Evolutionary conservation across 2,888 invertebrate species (phyloP), one percentile per base, ranked within the genome.

Genomic region (Hemicrepidius hirtus): DNA sequence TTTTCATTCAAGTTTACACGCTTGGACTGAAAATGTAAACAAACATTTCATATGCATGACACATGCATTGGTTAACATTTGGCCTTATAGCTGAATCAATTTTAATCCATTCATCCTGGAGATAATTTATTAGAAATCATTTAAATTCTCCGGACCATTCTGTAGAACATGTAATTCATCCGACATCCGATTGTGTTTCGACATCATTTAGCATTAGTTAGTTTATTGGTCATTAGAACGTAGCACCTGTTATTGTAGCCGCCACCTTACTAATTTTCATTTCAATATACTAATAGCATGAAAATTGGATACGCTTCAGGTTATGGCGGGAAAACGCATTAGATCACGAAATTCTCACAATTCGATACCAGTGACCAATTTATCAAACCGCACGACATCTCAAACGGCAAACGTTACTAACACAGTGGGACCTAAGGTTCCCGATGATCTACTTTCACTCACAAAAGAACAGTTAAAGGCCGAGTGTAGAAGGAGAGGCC

Each of bases 391-490:
- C 32, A 37, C 75, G 21, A 40, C 66, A 35, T 49, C 68, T 49
- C 68, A 68, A 65, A 68, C 68, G 16, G 50, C 75, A 53, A 66
- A 69, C 49, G 67, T 71, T 66, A 69, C 69, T 69, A 75, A 72
- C 44, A 64, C 66, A 28, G 72, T 35, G 68, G 68, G 69, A 63
- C 69, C 55, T 62, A 82, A 80, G 73, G 76, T 80, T 63, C 71
- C 80, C 73, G 84, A 84, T 64, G 84, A 88, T 81, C 86, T 92
- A 83, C 88, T 89, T 71, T 87, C 88, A 76, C 89, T 92, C 88
- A 92, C 89, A 83, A 92, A 92, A 88, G 92, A 92, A 83, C 92
- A 92, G 84, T 88, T 92, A 77, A 91, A 92, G 81, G 87, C 87
- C 68, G 92, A 92, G 84, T 92, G 92, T 88, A 88, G 91, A 79